A percentile compares a stretch with the other conserved stretches of the same genome.
Evolutionary conservation across 2,888 invertebrate genomes (phyloP).

Genomic region (Caenorhabditis macrosperma): DNA sequence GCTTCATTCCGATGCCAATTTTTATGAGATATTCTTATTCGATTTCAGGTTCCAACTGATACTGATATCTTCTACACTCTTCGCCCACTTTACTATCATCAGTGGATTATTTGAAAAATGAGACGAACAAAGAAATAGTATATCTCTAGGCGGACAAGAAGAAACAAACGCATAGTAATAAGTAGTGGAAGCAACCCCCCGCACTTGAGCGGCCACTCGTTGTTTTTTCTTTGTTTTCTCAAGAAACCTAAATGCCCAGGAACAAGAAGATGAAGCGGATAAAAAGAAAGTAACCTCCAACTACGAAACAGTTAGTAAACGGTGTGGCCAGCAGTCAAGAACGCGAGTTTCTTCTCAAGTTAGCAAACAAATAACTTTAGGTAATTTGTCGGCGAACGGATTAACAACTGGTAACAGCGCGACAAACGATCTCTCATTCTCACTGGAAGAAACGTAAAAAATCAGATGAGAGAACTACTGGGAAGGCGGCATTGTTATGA

Average conservation of each 20-base stretch:
- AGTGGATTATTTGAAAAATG: not conserved
- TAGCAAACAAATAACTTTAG: conserved; percentile 30
- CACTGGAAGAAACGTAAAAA: not conserved
- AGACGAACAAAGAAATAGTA: too few species aligned
- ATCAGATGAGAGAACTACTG: not conserved
- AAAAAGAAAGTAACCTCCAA: not conserved
- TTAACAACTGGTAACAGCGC: conserved; percentile 46
- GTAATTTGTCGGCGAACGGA: conserved; percentile 39
- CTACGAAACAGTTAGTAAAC: too few species aligned
- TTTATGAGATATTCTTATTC: conserved; percentile 37
- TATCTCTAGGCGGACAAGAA: not conserved
- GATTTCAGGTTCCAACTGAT: not conserved
- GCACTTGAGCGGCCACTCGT: conserved; percentile 8
- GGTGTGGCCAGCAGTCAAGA: not conserved
- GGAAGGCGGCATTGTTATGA: conserved; percentile 4
- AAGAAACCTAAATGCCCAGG: not conserved
- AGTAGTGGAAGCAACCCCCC: not conserved
- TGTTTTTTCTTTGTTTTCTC: conserved; percentile 13
- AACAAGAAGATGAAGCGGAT: not conserved
- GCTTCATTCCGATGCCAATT: not conserved
- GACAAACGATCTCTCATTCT: not conserved
- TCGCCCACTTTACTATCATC: too few species aligned
- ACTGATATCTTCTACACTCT: too few species aligned
- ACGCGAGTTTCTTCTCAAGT: not conserved
- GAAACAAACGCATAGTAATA: not conserved